Evolutionary conservation across 2,113 vertebrate genomes (phyloP).

Genomic region (Sinocyclocheilus maitianheensis): DNA sequence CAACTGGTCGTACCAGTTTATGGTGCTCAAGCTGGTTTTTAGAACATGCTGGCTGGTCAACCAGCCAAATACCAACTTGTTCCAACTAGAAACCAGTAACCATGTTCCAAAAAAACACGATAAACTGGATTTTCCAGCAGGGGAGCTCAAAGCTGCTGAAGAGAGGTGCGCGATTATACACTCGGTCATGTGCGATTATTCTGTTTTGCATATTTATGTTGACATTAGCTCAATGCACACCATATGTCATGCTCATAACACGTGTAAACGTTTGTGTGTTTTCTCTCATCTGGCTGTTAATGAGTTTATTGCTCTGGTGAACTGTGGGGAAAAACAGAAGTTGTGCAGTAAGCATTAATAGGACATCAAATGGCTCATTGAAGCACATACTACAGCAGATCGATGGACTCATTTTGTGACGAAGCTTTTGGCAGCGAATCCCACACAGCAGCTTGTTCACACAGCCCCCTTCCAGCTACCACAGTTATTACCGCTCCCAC

Average conservation of each 20-base stretch:
- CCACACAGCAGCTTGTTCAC: conserved; percentile 29
- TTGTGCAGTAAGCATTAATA: conserved; percentile 41
- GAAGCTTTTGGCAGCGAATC: conserved; percentile 16
- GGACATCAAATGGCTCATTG: conserved; percentile 34
- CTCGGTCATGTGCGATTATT: background rate
- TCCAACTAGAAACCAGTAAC: background rate
- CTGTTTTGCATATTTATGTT: conserved; percentile 17
- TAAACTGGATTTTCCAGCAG: background rate
- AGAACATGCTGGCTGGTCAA: background rate
- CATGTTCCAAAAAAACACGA: background rate
- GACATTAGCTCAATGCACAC: conserved; percentile 28
- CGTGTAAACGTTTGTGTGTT: conserved; percentile 2
- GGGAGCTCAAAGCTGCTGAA: background rate
- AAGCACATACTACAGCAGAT: conserved; percentile 35
- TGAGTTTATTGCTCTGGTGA: conserved; percentile 37
- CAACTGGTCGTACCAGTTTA: background rate
- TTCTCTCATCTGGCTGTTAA: conserved; percentile 8
- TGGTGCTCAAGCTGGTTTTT: background rate
- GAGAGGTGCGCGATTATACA: background rate
- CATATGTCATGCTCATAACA: conserved; percentile 13
- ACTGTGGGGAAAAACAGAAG: conserved; percentile 41
- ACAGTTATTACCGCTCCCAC: background rate
- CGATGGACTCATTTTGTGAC: conserved; percentile 20
- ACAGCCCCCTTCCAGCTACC: conserved; percentile 1
- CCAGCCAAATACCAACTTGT: background rate